Evolutionary conservation across 2,888 invertebrate genomes (phyloP).

Genomic region (Pherbina coryleti): DNA sequence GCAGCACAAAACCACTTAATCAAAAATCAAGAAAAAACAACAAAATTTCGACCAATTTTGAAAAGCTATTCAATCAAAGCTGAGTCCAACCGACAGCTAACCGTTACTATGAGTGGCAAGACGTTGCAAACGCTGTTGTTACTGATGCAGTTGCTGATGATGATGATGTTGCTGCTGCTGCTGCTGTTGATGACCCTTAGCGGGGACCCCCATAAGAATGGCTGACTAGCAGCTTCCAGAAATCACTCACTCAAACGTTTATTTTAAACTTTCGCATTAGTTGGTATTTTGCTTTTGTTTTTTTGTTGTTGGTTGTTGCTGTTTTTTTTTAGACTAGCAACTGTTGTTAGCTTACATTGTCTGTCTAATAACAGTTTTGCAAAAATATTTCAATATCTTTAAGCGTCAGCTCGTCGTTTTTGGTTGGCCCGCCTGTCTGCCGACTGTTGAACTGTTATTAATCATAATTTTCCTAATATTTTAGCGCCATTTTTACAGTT

Average conservation of each 20-base stretch:
- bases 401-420: neutral
- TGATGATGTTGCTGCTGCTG: neutral
- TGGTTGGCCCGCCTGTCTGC: neutral
- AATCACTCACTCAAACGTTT: neutral
- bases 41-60: constrained; percentile 16
- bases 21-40: constrained; percentile 7
- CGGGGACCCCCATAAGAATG: neutral
- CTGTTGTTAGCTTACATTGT: neutral
- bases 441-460: neutral
- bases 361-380: neutral
- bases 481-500: no score
- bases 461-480: no score
- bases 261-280: neutral
- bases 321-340: neutral
- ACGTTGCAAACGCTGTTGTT: neutral
- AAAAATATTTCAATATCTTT: neutral
- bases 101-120: constrained; percentile 10
- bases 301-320: neutral
- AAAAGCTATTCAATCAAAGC: constrained; percentile 17
- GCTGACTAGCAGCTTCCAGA: constrained; percentile 12
- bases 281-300: neutral
- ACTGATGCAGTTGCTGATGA: neutral
- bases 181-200: constrained; percentile 17
- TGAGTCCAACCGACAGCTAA: neutral
- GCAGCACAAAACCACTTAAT: constrained; percentile 5